Evolutionary conservation across 2,113 vertebrate species (phyloP).

Genomic region (Embiotoca jacksoni): DNA sequence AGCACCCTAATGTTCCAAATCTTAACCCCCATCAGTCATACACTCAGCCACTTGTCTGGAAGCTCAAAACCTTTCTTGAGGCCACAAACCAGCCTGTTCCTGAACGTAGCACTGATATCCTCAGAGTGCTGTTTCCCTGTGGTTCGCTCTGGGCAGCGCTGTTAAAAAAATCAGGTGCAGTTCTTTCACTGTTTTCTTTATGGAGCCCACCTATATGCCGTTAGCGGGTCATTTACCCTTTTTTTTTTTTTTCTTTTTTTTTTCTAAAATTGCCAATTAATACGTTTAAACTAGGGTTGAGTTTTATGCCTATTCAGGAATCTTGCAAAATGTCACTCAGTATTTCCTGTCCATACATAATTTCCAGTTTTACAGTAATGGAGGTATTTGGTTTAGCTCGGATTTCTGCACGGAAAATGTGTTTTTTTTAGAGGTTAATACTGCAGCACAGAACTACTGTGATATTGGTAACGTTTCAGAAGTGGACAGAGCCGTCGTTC

Average conservation of each 20-base stretch:
- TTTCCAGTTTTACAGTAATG: slow-evolving; percentile 60
- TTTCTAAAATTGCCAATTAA: slow-evolving; percentile 75
- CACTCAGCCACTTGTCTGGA: slow-evolving; percentile 29
- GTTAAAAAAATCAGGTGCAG: slow-evolving; percentile 59
- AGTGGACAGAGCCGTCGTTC: slow-evolving; percentile 35
- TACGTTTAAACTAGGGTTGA: slow-evolving; percentile 46
- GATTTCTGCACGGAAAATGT: slow-evolving; percentile 65
- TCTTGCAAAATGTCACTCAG: slow-evolving; percentile 69
- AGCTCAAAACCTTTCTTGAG: slow-evolving; percentile 29
- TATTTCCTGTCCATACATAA: slow-evolving; percentile 74
- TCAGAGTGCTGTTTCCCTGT: slow-evolving; percentile 25
- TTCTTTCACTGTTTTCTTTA: slow-evolving; percentile 31
- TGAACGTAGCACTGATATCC: slow-evolving; percentile 28
- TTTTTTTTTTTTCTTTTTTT: slow-evolving; percentile 4
- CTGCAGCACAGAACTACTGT: slow-evolving; percentile 18
- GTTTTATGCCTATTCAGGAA: slow-evolving; percentile 72
- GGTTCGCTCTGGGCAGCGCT: slow-evolving; percentile 32
- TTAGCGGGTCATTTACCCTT: slow-evolving; percentile 20
- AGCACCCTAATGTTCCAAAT: not conserved
- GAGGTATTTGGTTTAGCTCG: slow-evolving; percentile 75
- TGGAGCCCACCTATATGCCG: slow-evolving; percentile 37
- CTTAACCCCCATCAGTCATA: slow-evolving; percentile 4
- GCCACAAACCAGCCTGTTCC: slow-evolving; percentile 38
- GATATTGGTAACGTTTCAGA: slow-evolving; percentile 47
- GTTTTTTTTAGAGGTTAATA: slow-evolving; percentile 57